Evolutionary conservation across 2,797 vertebrate species (phyloP), one percentile per base, ranked within the genome.

Genomic region (Rhodeus uyekii): DNA sequence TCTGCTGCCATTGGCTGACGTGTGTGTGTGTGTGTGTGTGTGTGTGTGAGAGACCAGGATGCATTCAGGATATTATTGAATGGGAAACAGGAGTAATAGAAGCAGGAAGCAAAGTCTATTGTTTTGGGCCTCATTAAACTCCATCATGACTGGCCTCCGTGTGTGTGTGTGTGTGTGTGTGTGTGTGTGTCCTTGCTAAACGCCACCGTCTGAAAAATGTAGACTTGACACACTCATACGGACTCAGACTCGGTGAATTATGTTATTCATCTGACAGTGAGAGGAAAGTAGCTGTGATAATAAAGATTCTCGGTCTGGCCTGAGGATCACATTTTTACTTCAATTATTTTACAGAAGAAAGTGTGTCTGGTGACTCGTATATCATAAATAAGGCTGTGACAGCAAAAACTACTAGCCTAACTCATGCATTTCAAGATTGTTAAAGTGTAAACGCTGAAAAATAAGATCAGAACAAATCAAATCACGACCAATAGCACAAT

Each of bases 1-100:
- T 27, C 29, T 50, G 27, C 50, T 68, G 68, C 58, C 42, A 78
- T 61, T 65, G 64, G 39, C 12, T 1, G 5, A 3, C 38, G 18
- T 63, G 29, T 68, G 77, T 38, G 27, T 78, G 68, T 63, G 60
- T 32, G 72, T 53, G 44, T 76, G 68, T 60, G 38, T 61, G 36
- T 67, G 77, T 46, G 24, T 78, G 46, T 55, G 18, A 38, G 46
- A 16, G 39, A 53, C 46, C 48, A 75, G 76, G 16, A 67, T 76
- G 75, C 79, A 29, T 46, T 80, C 34, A 44, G 63, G 44, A 72
- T 71, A 65, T 55, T 44, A 81, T 60, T 76, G 71, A 67, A 75
- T 75, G 34, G 60, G 36, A 75, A 81, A 75, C 46, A n/a, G 80
- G 83, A 78, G 76, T 74, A 55, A 34, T 50, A 55, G 55, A 53